Percentiles rank a stretch among this genome's conserved stretches.
phyloP scores from a whole-genome alignment of 2,797 vertebrate species.

The Distichodus sexfasciatus region DNA sequence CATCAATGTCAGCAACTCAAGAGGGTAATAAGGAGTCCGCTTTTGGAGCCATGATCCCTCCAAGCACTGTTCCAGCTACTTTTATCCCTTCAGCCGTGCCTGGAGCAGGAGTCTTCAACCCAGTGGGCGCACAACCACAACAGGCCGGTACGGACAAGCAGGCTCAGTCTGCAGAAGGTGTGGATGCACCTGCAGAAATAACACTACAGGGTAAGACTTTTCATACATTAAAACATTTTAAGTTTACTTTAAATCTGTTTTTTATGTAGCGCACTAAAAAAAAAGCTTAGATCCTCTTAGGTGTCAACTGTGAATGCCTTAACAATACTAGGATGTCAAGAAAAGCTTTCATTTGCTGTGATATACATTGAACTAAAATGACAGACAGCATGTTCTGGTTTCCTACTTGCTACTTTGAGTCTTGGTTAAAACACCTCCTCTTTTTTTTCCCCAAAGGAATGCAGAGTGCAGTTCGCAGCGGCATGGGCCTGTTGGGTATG shows the following conservation, averaged over 20 bases:
- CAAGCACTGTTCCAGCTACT: conserved; percentile 80
- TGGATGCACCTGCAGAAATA: conserved; percentile 70
- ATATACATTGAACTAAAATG: no score
- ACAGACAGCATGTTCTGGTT: no score
- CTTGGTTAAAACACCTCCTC: no score
- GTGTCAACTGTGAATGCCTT: no score
- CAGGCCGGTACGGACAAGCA: conserved; percentile 64
- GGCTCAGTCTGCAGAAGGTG: conserved; percentile 60
- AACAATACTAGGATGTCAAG: no score
- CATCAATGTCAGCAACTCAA: conserved; percentile 80
- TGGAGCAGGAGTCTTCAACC: conserved; percentile 82
- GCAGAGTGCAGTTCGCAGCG: conserved; percentile 79
- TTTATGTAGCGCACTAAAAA: no score
- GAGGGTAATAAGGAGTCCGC: conserved; percentile 87
- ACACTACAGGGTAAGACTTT: conserved; percentile 72
- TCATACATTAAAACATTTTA: no score
- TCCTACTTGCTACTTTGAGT: no score
- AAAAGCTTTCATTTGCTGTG: no score
- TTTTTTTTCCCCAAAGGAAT: conserved; percentile 63
- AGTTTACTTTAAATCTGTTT: neutral
- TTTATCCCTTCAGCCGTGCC: conserved; percentile 79
- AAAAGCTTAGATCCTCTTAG: no score
- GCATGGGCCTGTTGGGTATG: conserved; percentile 83
- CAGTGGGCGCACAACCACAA: conserved; percentile 73
- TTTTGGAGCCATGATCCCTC: conserved; percentile 84